Base-by-base conservation (phyloP, 2,797 vertebrate species). In the Nothura maculosa region DNA sequence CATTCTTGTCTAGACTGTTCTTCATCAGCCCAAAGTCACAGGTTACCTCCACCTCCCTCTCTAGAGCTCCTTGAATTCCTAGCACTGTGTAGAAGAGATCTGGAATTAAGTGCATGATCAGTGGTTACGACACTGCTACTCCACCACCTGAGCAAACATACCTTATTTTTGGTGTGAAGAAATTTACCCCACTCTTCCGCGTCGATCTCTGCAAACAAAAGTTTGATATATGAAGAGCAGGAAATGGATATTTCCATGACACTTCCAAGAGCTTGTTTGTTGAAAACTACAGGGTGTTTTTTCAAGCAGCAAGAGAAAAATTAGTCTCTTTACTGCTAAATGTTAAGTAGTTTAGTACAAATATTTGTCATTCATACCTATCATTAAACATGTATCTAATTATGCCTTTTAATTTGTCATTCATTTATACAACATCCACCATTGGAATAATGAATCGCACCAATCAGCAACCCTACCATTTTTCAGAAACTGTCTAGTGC, bases 161-260 rank as follows among this genome's bases (percentile, higher is more conserved):
- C 99, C 99, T 99, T 99, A 97, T 98, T 99, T 98, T 99, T 99
- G 82, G 99, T 99, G 98, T 99, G 99, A 87, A 99, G 98, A 96
- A 99, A 99, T 98, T 99, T 99, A 66, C 99, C 99, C 99, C 99
- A 99, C 95, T 99, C 99, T 85, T 99, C 99, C 91, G 98, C 98
- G 85, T 99, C 99, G 40, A 99, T 98, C 84, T 99, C 99, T 99
- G 96, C 66, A 97, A 98, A 94, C 54, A 96, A 97, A 96, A 54
- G 96, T 89, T 27, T 43, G 13, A 78, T 70, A 93, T 36, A 91
- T 95, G 79, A 90, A 81, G 54, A 96, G 90, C 4, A 81, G 5
- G 57, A 30, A 88, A 20, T 2, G 60, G 34, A 58, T 22, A 6
- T 77, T 86, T 67, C 36, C 50, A 3, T 30, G 45, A 58, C 12